Evolutionary conservation across 1,140 invertebrate genomes (phyloP).

Genomic region (Nylanderia fulva): DNA sequence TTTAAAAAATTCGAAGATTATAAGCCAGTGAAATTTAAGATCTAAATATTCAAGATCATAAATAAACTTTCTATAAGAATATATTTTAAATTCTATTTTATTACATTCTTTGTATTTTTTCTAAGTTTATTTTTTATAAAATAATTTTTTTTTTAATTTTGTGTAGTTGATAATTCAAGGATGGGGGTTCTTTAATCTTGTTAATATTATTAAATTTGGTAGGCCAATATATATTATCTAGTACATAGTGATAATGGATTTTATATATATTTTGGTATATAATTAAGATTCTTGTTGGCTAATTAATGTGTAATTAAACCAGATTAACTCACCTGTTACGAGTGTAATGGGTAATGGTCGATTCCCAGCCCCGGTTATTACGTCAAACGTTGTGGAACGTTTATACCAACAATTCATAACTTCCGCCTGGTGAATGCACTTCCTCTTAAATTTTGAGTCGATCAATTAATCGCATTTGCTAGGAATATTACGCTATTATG

Average conservation of each 20-base stretch:
- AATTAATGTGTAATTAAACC: constrained; percentile 65
- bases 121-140: background rate
- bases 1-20: background rate
- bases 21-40: background rate
- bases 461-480: constrained; percentile 40
- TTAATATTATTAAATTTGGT: background rate
- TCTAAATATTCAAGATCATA: background rate
- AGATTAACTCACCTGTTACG: constrained; percentile 53
- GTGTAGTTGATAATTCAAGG: too few species aligned
- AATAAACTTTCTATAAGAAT: background rate
- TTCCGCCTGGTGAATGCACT: constrained; percentile 55
- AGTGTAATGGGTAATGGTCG: constrained; percentile 63
- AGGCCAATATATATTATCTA: background rate
- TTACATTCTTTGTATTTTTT: background rate
- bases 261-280: constrained; percentile 26
- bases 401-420: constrained; percentile 59
- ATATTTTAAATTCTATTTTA: background rate
- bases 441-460: constrained; percentile 52
- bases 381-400: constrained; percentile 61
- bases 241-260: background rate
- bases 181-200: too few species aligned
- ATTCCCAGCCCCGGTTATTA: constrained; percentile 22
- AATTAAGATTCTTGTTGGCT: constrained; percentile 42
- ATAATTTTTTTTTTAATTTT: too few species aligned
- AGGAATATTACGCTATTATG: background rate